Evolutionary conservation across 2,113 vertebrate genomes (phyloP), one percentile per base, ranked within the genome.

Genomic region (Narcine bancroftii): DNA sequence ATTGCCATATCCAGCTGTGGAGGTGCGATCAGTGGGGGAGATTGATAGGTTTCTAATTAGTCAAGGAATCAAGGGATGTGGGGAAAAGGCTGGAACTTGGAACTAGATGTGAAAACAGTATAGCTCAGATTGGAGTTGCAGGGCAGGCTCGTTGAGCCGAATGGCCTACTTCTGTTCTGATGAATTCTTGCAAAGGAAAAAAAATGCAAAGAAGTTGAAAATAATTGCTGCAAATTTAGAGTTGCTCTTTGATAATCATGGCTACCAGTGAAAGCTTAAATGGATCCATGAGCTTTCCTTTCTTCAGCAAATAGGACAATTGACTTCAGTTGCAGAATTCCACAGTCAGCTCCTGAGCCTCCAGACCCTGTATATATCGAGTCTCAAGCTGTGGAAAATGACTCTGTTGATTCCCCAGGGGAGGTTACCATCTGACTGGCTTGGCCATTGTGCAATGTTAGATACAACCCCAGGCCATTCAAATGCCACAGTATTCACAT

Each of bases 401-500:
- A 91, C 89, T 91, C 89, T 47, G 89, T 39, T 45, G 63, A 91
- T 69, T 91, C 89, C 89, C 89, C 39, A 69, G 89, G 89, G 89
- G 69, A 39, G 29, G 5, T 47, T 91, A 47, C 89, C 71, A 91
- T 91, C 89, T 91, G 65, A 91, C 89, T 91, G 89, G 79, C 89
- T 93, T 93, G 93, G 93, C 93, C 92, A 65, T 91, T 92, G 92
- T 93, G 92, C 92, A 79, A 93, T 93, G 92, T 92, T 93, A 93
- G 93, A 92, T 93, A 93, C 93, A 93, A 92, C 92, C 93, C 92
- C 42, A 69, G 89, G 89, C 89, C 89, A 69, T 87, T 87, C 53
- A 87, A 87, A 87, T 53, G 60, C 81, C 81, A 87, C 81, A 87
- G 81, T 60, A 87, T 87, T 53, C 81, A 53, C 81, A 87, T 91